Evolutionary conservation across 2,113 vertebrate genomes (phyloP).

Genomic region (Clarias magur): DNA sequence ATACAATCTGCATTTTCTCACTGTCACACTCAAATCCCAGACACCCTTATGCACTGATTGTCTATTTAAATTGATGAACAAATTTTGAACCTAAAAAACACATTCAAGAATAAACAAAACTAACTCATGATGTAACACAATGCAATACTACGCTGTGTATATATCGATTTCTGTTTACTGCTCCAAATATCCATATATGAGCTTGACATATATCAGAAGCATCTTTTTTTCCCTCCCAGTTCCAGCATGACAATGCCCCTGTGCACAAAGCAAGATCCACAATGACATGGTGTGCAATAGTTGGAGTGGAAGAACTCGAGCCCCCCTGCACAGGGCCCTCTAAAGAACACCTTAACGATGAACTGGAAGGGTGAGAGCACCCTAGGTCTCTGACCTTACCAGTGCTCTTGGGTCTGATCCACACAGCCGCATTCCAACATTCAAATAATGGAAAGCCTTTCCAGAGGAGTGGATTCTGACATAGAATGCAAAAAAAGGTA

Average conservation of each 20-base stretch:
- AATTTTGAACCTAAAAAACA: background rate
- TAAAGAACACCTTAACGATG: background rate
- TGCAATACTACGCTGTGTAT: background rate
- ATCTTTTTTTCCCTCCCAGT: background rate
- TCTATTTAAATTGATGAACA: background rate
- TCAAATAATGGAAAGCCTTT: background rate
- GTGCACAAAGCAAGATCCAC: background rate
- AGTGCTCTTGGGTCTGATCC: background rate
- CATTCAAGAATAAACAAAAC: background rate
- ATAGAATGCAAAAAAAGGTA: background rate
- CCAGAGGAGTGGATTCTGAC: background rate
- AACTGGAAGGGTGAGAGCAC: background rate
- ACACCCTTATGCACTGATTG: background rate
- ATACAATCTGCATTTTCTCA: constrained; percentile 4
- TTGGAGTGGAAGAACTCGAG: background rate
- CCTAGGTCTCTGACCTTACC: background rate
- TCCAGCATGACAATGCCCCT: background rate
- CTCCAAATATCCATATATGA: background rate
- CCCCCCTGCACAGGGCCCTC: background rate
- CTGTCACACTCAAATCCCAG: background rate
- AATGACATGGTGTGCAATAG: background rate
- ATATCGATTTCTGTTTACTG: background rate
- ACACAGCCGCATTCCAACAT: background rate
- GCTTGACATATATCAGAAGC: background rate
- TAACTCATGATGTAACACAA: background rate